These are phyloP conservation scores for Acleris literana DNA, from an alignment of 2,888 invertebrate species.

Conservation along the genomic window DNA sequence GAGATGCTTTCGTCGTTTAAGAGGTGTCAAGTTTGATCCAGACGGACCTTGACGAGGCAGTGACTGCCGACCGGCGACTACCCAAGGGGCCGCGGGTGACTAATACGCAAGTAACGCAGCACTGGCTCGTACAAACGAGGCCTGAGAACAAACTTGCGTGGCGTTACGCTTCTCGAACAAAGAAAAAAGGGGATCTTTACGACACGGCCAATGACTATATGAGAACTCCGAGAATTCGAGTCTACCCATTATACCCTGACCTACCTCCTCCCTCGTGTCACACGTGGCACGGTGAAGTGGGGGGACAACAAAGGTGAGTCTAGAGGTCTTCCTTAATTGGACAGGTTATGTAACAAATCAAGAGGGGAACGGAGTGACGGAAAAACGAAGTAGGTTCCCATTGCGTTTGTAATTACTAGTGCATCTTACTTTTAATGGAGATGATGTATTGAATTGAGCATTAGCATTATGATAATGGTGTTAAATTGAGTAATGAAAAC, in stretches of 20 bases:
- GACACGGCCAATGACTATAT: conserved; percentile 64
- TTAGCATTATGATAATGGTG: conserved; percentile 19
- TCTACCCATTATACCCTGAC: conserved; percentile 57
- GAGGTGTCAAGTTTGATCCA: not conserved
- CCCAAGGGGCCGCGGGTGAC: conserved; percentile 41
- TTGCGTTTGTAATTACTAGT: conserved; percentile 52
- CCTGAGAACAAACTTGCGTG: conserved; percentile 76
- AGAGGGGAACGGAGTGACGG: conserved; percentile 55
- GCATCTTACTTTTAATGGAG: conserved; percentile 36
- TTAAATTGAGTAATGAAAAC: conserved; percentile 9
- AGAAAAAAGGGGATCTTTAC: conserved; percentile 72
- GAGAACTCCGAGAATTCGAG: conserved; percentile 60
- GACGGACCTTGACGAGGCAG: conserved; percentile 24
- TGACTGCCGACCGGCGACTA: conserved; percentile 19
- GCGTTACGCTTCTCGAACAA: conserved; percentile 76
- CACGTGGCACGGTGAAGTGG: conserved; percentile 40
- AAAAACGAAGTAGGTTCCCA: conserved; percentile 62
- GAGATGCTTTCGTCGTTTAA: conserved; percentile 2
- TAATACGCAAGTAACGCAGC: conserved; percentile 58
- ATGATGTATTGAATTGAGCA: conserved; percentile 24
- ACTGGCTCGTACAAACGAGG: conserved; percentile 41
- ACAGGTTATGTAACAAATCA: conserved; percentile 48
- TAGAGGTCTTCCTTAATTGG: conserved; percentile 50
- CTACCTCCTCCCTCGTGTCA: conserved; percentile 46
- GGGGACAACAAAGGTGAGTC: conserved; percentile 44